These are phyloP conservation scores for Orientallactaga bullata DNA, from an alignment of 2,113 vertebrate genomes.

Conservation along the genomic window DNA sequence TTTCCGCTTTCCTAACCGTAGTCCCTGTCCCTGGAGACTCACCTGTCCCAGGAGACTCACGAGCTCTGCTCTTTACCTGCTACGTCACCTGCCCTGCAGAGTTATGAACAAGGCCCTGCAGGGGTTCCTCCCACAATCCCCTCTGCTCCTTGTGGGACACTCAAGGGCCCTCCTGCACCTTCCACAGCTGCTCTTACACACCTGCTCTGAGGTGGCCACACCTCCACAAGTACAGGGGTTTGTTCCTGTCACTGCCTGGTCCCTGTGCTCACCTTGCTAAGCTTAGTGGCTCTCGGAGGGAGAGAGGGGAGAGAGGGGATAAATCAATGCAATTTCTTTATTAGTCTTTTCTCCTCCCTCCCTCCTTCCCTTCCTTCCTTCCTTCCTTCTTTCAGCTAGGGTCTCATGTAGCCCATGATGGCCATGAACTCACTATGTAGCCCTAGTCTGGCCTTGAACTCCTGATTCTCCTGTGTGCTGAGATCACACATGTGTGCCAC, in stretches of 20 bases:
- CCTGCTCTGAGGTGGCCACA: not conserved
- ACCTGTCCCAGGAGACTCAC: not conserved
- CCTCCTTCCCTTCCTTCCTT: no score
- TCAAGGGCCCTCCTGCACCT: not conserved
- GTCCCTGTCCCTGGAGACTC: not conserved
- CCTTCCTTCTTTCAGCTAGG: not conserved
- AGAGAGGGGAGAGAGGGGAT: not conserved
- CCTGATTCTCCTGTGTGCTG: no score
- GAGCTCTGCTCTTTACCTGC: not conserved
- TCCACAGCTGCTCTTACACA: not conserved
- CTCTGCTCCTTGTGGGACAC: no score
- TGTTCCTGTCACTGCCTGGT: accelerated
- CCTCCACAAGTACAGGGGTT: not conserved
- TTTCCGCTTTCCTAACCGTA: slow-evolving; percentile 6
- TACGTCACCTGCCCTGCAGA: accelerated
- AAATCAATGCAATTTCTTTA: not conserved
- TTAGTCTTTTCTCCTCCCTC: not conserved
- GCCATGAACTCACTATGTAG: not conserved
- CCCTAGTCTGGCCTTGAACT: not conserved
- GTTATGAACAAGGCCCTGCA: accelerated
- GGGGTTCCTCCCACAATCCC: not conserved
- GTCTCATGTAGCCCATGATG: not conserved
- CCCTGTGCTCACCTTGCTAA: accelerated
- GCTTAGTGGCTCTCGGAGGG: not conserved
- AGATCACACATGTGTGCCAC: not conserved